phyloP scores from a whole-genome alignment of 2,888 invertebrate species.

The Trachelus stipa region DNA sequence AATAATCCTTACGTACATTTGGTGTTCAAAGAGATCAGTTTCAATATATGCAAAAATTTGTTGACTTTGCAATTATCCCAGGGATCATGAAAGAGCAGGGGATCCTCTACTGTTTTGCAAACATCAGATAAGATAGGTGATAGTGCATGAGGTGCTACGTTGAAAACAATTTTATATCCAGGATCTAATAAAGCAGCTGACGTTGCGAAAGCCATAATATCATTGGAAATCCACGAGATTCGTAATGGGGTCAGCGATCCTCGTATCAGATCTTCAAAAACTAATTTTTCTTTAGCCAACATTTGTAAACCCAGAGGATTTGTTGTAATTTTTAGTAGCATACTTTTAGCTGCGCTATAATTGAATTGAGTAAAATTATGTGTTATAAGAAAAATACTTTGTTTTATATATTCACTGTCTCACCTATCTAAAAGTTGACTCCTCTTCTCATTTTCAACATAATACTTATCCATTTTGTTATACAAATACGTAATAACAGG shows the following conservation, averaged over 20 bases:
- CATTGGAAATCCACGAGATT: conserved; percentile 55
- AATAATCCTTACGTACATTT: conserved; percentile 46
- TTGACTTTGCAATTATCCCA: conserved; percentile 48
- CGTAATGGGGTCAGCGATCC: conserved; percentile 56
- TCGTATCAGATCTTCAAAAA: conserved; percentile 59
- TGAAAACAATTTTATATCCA: conserved; percentile 47
- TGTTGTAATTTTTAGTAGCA: conserved; percentile 54
- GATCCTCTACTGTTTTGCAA: conserved; percentile 50
- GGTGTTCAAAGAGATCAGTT: conserved; percentile 57
- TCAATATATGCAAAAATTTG: conserved; percentile 54
- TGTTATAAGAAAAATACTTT: background rate
- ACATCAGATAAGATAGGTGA: conserved; percentile 55
- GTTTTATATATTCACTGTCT: conserved; percentile 8
- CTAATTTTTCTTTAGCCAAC: conserved; percentile 46
- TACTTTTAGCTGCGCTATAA: conserved; percentile 52
- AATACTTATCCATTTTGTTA: conserved; percentile 56
- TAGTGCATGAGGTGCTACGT: conserved; percentile 56
- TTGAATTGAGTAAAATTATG: background rate
- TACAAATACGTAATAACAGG: conserved; percentile 57
- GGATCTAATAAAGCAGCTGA: conserved; percentile 49
- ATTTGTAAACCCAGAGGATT: conserved; percentile 54
- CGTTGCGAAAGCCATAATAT: conserved; percentile 56
- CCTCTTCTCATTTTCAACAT: conserved; percentile 58
- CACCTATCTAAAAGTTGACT: conserved; percentile 58
- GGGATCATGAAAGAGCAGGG: conserved; percentile 54